Evolutionary conservation across 2,888 invertebrate genomes (phyloP), one percentile per base, ranked within the genome.

Genomic region (Agelastica alni): DNA sequence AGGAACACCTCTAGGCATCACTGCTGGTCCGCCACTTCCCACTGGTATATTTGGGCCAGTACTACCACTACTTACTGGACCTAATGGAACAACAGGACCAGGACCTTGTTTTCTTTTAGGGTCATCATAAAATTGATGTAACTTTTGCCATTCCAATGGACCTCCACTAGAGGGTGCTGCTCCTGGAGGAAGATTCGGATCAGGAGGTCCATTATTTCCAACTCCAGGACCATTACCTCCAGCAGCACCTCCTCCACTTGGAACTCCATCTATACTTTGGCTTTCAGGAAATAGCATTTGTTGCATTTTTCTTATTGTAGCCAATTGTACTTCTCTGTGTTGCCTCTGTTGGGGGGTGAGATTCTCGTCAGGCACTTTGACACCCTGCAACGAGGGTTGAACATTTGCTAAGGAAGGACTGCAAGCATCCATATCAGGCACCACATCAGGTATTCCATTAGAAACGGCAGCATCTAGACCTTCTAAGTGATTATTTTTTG

Each of bases 351-450:
- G 94, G 26, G 96, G 96, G 47, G 97, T 97, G 67, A 97, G 80
- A 78, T 96, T 95, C 79, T 96, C 96, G 78, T 94, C 94, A 65
- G 94, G 94, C 71, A 95, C 91, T 83, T 95, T 93, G 39, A 93
- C 91, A 62, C 82, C 85, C 77, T 85, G 85, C 61, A 85, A 72
- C 16, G 85, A 85, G 70, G 84, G 84, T 66, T 84, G 84, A 65
- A 83, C 78, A 67, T 76, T 77, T 63, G 68, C 63, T 55, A 80
- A 71, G 56, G 79, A 80, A 56, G 82, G 83, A 70, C 82, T 82
- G 61, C 80, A 80, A 44, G 80, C 68, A 65, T 75, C 75, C 73
- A 76, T 75, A 59, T 76, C 76, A 53, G 75, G 72, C 53, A 72
- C 74, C 57, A 74, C 75, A 61, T 74, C 74, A 36, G 75, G 73